Conservation (phyloP, 92 coral and sea anemone genomes). For the Pocillopora grandis region DNA sequence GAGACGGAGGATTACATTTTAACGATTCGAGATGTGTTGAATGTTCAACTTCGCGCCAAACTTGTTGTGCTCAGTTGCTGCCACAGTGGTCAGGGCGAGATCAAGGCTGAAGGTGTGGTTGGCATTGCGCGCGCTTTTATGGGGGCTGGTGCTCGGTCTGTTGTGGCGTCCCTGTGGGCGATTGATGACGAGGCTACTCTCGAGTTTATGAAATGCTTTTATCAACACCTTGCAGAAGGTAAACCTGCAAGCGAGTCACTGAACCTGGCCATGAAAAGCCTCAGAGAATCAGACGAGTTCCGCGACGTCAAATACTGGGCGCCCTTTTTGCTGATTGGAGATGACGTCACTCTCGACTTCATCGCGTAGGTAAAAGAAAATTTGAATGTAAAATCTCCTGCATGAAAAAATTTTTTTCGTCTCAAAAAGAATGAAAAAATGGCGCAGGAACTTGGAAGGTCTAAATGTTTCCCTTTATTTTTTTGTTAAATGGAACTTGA, state of each 20-base stretch:
- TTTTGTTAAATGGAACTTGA: no score
- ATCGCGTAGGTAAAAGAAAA: no score
- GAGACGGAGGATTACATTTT: conserved; percentile 1
- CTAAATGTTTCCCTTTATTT: no score
- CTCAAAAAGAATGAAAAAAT: no score
- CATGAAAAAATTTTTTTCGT: no score
- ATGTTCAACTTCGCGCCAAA: neutral
- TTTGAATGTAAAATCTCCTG: no score
- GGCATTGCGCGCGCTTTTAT: conserved; percentile 5
- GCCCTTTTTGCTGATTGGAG: neutral
- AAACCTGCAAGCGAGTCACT: neutral
- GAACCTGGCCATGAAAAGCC: neutral
- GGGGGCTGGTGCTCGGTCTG: conserved; percentile 5
- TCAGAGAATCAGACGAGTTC: conserved; percentile 5
- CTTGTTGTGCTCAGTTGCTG: neutral
- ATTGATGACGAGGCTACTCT: neutral
- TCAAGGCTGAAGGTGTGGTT: neutral
- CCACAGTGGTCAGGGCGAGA: neutral
- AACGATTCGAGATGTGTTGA: neutral
- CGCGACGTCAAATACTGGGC: neutral
- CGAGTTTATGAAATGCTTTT: neutral
- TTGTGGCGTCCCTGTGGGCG: neutral
- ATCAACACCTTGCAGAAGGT: neutral
- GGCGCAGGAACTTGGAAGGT: no score
- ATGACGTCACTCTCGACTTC: neutral